phyloP scores from a whole-genome alignment of 2,113 vertebrate species.

The Eudyptes chrysolophus region DNA sequence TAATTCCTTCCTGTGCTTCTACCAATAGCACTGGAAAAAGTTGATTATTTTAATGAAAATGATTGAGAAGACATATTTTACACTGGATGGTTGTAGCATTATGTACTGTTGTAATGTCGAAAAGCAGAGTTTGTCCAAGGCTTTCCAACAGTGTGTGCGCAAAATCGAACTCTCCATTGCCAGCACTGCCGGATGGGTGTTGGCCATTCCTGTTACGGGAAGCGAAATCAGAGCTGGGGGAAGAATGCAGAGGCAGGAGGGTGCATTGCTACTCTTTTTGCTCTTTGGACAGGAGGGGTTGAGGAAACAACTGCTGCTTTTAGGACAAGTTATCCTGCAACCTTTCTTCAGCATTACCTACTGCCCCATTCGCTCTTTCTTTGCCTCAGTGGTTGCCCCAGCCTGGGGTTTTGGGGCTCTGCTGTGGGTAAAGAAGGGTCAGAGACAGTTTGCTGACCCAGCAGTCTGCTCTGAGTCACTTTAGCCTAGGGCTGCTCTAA shows the following conservation, averaged over 20 bases:
- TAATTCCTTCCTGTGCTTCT: background rate
- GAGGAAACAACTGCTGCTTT: background rate
- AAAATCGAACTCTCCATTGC: background rate
- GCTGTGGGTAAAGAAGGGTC: background rate
- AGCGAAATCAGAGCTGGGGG: background rate
- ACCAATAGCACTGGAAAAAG: background rate
- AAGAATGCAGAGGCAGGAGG: background rate
- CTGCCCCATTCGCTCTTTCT: background rate
- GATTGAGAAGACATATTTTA: background rate
- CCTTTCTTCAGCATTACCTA: background rate
- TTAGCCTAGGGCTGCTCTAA: background rate
- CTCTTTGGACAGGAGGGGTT: background rate
- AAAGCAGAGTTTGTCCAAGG: background rate
- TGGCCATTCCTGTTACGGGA: background rate
- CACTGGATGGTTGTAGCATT: background rate
- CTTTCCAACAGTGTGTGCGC: background rate
- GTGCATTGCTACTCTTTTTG: background rate
- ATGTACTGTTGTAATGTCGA: accelerated
- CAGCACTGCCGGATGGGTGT: background rate
- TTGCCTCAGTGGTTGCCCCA: background rate
- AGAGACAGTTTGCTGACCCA: background rate
- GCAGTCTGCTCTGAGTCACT: background rate
- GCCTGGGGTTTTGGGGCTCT: background rate
- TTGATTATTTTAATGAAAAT: background rate
- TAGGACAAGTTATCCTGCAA: background rate